Percentiles rank a stretch among this genome's conserved stretches.
Evolutionary conservation across 37 sponge, comb jelly and placozoan genomes (phyloP).

Genomic region (Halisarca cf. caerulea): DNA sequence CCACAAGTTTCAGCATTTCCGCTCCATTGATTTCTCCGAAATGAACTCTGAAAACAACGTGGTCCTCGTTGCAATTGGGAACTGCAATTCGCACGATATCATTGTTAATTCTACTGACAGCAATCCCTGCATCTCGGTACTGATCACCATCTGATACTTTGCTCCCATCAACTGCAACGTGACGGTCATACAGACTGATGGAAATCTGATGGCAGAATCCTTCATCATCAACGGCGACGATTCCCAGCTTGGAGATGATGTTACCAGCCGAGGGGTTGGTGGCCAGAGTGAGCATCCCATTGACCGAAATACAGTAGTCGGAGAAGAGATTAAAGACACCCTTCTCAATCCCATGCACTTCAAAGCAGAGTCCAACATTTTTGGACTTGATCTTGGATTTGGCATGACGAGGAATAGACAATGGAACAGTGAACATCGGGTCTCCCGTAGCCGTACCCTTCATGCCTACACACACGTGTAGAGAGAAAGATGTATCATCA

Average conservation of each 20-base stretch:
- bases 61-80: background rate
- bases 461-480: slow-evolving; percentile 27
- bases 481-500: background rate
- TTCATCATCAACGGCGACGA: slow-evolving; percentile 39
- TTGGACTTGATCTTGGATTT: background rate
- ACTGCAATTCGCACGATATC: background rate
- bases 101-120: background rate
- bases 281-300: slow-evolving; percentile 9
- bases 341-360: slow-evolving; percentile 34
- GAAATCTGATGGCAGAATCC: slow-evolving; percentile 38
- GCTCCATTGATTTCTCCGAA: background rate
- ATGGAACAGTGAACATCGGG: background rate
- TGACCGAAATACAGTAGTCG: slow-evolving; percentile 41
- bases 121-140: background rate
- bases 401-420: background rate
- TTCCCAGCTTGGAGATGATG: slow-evolving; percentile 54
- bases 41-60: background rate
- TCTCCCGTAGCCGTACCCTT: background rate
- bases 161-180: background rate
- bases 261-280: slow-evolving; percentile 31
- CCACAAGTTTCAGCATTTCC: background rate
- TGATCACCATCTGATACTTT: background rate
- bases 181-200: slow-evolving; percentile 9
- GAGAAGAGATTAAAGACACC: slow-evolving; percentile 44
- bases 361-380: slow-evolving; percentile 41